Evolutionary conservation across 2,797 vertebrate species (phyloP), one percentile per base, ranked within the genome.

Genomic region (Austrolebias charrua): DNA sequence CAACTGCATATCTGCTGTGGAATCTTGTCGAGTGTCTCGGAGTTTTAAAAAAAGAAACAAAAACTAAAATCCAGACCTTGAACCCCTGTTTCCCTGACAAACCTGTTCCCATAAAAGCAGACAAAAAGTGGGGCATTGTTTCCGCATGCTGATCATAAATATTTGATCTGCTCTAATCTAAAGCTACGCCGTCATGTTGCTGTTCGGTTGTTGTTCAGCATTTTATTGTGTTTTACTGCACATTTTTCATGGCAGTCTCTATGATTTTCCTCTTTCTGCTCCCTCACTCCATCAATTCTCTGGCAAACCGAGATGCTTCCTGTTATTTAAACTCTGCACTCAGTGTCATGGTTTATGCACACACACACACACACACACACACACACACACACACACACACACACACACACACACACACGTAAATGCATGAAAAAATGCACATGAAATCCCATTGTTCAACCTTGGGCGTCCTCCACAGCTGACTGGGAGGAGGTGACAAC

Each of bases 381-480:
- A n/a, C n/a, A n/a, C n/a, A n/a, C n/a, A n/a, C n/a, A n/a, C n/a
- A n/a, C n/a, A n/a, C n/a, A n/a, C n/a, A n/a, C n/a, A n/a, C n/a
- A n/a, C n/a, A n/a, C n/a, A n/a, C n/a, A n/a, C n/a, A n/a, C n/a
- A n/a, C n/a, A n/a, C n/a, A n/a, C n/a, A 47, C 20, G 47, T 8
- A 52, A 16, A 35, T 38, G 35, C 35, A 40, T 40, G 38, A 52
- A 43, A 69, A 68, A 29, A 64, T 28, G 35, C 54, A 59, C 45
- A 55, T 18, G 47, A 60, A 76, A 75, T 68, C 68, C 59, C 63
- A 71, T 66, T 71, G 65, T 67, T 79, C 60, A 66, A 88, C 85
- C 86, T 88, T 88, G 86, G 77, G 61, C 48, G 79, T 83, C 85
- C 81, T 71, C 54, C 60, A 54, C 67, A 63, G 75, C 73, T 75